Evolutionary conservation across 2,113 vertebrate species (phyloP).

Genomic region (Triplophysa tibetana): DNA sequence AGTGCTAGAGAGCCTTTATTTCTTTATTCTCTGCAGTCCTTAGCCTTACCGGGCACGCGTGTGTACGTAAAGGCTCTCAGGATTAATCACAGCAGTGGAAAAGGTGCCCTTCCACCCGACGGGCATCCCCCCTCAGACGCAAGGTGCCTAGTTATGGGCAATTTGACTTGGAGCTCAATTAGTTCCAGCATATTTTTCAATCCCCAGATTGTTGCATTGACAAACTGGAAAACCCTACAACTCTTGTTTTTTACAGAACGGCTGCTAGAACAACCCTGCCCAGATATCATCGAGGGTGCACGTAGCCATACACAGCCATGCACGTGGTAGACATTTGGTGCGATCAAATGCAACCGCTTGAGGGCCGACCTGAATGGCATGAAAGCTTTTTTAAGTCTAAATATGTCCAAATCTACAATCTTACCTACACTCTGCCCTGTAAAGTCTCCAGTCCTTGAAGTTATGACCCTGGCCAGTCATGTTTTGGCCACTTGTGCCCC

Average conservation of each 20-base stretch:
- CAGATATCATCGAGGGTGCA: constrained; percentile 19
- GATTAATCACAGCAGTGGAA: constrained; percentile 14
- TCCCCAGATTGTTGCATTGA: constrained; percentile 13
- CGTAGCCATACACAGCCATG: not conserved
- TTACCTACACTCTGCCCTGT: too few relatives aligned
- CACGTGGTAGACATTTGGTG: not conserved
- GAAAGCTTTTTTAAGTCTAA: not conserved
- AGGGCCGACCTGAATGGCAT: not conserved
- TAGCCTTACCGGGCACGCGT: not conserved
- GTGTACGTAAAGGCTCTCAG: constrained; percentile 4
- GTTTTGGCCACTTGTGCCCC: not conserved
- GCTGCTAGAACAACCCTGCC: not conserved
- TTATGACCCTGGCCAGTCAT: not conserved
- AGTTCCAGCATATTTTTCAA: constrained; percentile 27
- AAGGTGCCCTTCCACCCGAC: constrained; percentile 6
- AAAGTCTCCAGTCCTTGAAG: not conserved
- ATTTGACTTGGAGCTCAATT: constrained; percentile 28
- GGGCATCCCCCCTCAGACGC: constrained; percentile 7
- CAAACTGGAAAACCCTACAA: constrained; percentile 11
- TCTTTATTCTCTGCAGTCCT: not conserved
- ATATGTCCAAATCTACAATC: too few relatives aligned
- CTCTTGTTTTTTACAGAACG: not conserved
- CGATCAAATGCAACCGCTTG: not conserved
- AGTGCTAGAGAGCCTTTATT: constrained; percentile 14
- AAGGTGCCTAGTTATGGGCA: constrained; percentile 23